Base-by-base conservation (phyloP, 2,888 invertebrate genomes). In the Oscheius myriophilus region DNA sequence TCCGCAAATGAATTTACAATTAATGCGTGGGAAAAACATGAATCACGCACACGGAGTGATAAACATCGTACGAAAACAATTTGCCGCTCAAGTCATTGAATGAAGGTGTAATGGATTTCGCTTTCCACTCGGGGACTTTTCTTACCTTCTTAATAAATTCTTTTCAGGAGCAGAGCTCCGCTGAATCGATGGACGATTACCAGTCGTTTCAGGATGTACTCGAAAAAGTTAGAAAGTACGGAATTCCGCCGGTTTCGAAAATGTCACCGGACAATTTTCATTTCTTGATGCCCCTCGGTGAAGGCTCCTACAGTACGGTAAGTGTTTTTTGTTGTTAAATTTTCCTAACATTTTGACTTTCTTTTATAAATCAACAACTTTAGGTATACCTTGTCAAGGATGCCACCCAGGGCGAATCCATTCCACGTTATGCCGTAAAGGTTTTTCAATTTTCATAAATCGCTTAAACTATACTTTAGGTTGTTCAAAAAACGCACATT, bases 231-330 rank as follows among this genome's bases (percentile, higher is more conserved):
- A 25, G 4, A 16, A 25, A 53, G 23, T 70, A 63, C 16, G 43
- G 73, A 14, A 70, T 62, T 6, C 4, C 33, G 3, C 33, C 33
- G 3, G 33, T 33, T 33, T 3, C 33, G 9, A 33, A 33, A 9
- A 33, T 33, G 33, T 6, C 33, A 3, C 33, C 33, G 66, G 94
- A 92, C 86, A 96, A 97, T 89, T 97, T 93, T 88, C 92, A 93
- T 85, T 98, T 98, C 89, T 94, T 95, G 69, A 94, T 93, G 89
- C 91, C 93, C 74, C 92, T 98, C 83, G 97, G 97, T 76, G 96
- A 97, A 88, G 97, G 97, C 76, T 95, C 96, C 87, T 98, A 93
- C 88, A 96, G 96, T 84, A 93, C 93, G 71, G 97, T 91, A 86
- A 88, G 75, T 70, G 16, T 21, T 21, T 45, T 25, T 41, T 12